Percentiles rank a stretch among this genome's conserved stretches.
phyloP scores from a whole-genome alignment of 2,888 invertebrate species.

The Autographa pulchrina region DNA sequence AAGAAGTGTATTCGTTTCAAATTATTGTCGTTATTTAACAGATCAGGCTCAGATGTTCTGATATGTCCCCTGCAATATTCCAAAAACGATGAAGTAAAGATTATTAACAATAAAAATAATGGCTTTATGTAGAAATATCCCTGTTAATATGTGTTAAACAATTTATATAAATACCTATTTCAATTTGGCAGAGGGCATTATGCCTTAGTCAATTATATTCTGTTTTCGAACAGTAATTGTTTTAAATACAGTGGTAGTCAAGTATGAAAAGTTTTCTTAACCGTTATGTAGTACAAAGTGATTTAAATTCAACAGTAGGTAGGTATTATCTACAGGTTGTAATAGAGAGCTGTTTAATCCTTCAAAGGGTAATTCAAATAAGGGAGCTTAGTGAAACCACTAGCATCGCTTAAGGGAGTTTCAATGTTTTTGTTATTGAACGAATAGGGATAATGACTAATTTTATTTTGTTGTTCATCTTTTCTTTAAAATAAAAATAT shows the following conservation, averaged over 20 bases:
- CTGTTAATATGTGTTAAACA: slow-evolving; percentile 48
- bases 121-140: slow-evolving; percentile 47
- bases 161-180: slow-evolving; percentile 50
- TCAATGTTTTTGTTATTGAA: too few relatives aligned
- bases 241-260: slow-evolving; percentile 20
- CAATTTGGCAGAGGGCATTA: slow-evolving; percentile 54
- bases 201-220: slow-evolving; percentile 30
- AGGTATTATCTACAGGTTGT: slow-evolving; percentile 7
- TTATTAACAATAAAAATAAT: slow-evolving; percentile 25
- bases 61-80: slow-evolving; percentile 58
- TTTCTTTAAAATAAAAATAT: too few relatives aligned
- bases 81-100: slow-evolving; percentile 37
- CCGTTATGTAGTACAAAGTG: slow-evolving; percentile 39
- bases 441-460: too few relatives aligned
- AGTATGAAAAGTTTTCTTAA: slow-evolving; percentile 28
- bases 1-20: slow-evolving; percentile 26
- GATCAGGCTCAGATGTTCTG: slow-evolving; percentile 51
- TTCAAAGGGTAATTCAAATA: not conserved
- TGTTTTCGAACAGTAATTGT: slow-evolving; percentile 28
- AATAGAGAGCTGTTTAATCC: not conserved
- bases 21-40: slow-evolving; percentile 58
- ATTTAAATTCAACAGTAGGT: slow-evolving; percentile 34
- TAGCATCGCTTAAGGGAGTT: too few relatives aligned
- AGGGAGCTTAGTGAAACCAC: too few relatives aligned
- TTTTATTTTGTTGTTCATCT: too few relatives aligned